A percentile compares a stretch with the other conserved stretches of the same genome.
These are phyloP conservation scores for Intellagama lesueurii DNA, from an alignment of 2,797 vertebrate genomes.

Conservation along the genomic window DNA sequence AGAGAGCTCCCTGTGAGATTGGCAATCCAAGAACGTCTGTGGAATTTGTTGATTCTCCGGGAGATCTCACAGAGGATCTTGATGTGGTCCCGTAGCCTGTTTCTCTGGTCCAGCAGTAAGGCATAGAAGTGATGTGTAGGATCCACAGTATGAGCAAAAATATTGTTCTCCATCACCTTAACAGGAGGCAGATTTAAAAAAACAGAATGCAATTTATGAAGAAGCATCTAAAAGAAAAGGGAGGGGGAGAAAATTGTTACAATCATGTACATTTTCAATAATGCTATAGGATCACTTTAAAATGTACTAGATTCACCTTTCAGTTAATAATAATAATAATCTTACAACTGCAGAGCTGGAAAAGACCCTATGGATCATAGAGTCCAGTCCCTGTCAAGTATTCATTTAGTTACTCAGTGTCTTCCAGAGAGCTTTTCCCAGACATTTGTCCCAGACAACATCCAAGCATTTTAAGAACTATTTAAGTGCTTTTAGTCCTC, in stretches of 20 bases:
- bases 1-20: constrained; percentile 73
- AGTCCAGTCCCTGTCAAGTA: too few species aligned
- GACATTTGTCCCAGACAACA: background rate
- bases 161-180: constrained; percentile 69
- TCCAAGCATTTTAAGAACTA: background rate
- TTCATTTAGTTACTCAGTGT: background rate
- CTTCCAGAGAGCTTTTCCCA: background rate
- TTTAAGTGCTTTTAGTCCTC: background rate
- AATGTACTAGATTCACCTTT: too few species aligned
- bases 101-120: constrained; percentile 74
- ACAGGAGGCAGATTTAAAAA: constrained; percentile 36
- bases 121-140: constrained; percentile 70
- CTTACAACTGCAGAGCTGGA: too few species aligned
- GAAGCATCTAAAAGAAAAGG: background rate
- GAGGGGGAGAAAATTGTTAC: too few species aligned
- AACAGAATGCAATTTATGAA: constrained; percentile 7
- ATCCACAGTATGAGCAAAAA: constrained; percentile 13
- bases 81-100: constrained; percentile 66
- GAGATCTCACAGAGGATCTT: constrained; percentile 74
- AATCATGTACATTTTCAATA: too few species aligned
- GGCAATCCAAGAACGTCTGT: constrained; percentile 70
- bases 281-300: too few species aligned
- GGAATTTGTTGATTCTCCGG: constrained; percentile 71
- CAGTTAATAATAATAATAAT: too few species aligned
- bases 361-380: too few species aligned